Conservation (phyloP, 2,797 vertebrate genomes). For the Onychomys leucogaster region DNA sequence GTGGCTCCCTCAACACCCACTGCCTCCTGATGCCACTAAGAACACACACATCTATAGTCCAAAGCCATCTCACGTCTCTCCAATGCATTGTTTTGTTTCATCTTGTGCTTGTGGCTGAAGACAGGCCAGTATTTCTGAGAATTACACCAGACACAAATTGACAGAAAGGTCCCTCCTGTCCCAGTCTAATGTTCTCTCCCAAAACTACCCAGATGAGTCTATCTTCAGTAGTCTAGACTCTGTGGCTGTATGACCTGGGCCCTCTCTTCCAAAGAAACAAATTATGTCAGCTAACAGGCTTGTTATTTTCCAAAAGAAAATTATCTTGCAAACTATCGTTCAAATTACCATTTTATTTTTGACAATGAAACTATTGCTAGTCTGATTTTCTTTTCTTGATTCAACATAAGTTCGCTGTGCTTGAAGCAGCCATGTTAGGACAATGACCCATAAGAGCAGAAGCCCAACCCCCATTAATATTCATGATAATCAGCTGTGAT, state of each 20-base stretch:
- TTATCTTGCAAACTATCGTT: conserved; percentile 7
- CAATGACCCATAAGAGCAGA: background rate
- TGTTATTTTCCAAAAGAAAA: conserved; percentile 14
- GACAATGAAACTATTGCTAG: background rate
- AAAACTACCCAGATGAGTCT: background rate
- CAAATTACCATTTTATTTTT: conserved; percentile 14
- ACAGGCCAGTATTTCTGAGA: background rate
- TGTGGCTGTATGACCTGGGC: background rate
- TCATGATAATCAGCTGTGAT: background rate
- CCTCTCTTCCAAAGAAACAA: conserved; percentile 7
- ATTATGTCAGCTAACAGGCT: background rate
- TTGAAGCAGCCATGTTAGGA: background rate
- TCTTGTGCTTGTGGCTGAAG: background rate
- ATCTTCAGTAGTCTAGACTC: background rate
- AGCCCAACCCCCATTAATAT: background rate
- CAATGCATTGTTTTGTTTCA: background rate
- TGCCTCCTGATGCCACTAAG: background rate
- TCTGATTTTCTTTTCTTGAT: background rate
- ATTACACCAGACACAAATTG: background rate
- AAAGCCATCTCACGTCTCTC: background rate
- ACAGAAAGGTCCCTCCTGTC: background rate
- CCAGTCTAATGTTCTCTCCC: background rate
- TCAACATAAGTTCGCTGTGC: background rate
- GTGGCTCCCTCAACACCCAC: too few relatives aligned
- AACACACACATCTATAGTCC: too few relatives aligned